phyloP scores from a whole-genome alignment of 2,888 invertebrate species.

The Chironomus riparius region DNA sequence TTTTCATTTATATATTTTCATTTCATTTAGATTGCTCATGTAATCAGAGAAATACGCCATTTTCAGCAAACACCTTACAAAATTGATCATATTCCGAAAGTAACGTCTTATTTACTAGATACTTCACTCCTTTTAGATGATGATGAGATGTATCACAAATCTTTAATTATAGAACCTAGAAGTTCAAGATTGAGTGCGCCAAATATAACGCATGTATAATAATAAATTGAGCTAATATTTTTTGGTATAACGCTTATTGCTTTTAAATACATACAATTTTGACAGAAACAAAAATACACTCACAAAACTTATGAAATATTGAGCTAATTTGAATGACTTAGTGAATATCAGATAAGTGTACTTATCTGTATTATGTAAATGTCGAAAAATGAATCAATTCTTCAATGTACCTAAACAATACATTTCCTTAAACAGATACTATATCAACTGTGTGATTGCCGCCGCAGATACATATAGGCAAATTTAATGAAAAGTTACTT shows the following conservation, averaged over 20 bases:
- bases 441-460: no score
- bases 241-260: neutral
- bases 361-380: no score
- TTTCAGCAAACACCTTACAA: slow-evolving; percentile 89
- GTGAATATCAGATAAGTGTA: no score
- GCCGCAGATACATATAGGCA: no score
- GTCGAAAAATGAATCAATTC: no score
- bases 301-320: no score
- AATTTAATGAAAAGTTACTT: no score
- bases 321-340: no score
- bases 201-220: slow-evolving; percentile 31
- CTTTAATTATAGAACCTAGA: slow-evolving; percentile 77
- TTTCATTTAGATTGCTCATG: slow-evolving; percentile 72
- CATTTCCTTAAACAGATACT: no score
- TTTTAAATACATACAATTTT: neutral
- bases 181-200: slow-evolving; percentile 32
- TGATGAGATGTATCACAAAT: slow-evolving; percentile 70
- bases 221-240: no score
- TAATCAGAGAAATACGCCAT: slow-evolving; percentile 81
- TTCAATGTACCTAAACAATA: no score
- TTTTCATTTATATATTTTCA: slow-evolving; percentile 32
- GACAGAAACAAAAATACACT: neutral
- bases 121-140: slow-evolving; percentile 66
- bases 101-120: slow-evolving; percentile 67
- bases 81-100: slow-evolving; percentile 75